Percentiles rank a stretch among this genome's conserved stretches.
phyloP scores from a whole-genome alignment of 2,113 vertebrate genomes.

The Malurus alboscapulatus region DNA sequence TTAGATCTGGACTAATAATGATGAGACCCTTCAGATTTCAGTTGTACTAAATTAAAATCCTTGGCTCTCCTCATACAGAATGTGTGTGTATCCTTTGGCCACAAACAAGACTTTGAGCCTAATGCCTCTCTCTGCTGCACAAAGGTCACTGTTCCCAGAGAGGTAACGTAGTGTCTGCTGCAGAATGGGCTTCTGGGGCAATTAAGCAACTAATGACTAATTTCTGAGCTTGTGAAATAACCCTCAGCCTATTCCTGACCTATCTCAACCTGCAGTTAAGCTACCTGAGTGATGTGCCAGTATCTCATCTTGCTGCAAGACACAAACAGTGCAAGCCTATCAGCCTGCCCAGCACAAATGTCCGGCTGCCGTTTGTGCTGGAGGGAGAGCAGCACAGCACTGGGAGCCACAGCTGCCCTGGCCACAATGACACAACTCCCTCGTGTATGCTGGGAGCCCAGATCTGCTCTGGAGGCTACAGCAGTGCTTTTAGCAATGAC shows the following conservation, averaged over 20 bases:
- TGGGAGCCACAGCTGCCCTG: fast-evolving
- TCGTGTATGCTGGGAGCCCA: background rate
- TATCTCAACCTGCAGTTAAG: background rate
- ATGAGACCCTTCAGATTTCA: background rate
- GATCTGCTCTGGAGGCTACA: background rate
- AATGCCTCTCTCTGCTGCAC: background rate
- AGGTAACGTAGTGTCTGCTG: background rate
- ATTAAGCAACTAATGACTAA: background rate
- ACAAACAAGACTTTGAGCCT: background rate
- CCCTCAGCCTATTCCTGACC: background rate
- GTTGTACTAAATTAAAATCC: background rate
- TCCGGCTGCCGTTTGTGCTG: fast-evolving
- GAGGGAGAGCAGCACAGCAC: background rate
- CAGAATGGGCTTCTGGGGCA: background rate
- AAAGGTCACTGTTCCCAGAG: background rate
- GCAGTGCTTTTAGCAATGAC: background rate
- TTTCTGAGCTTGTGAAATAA: background rate
- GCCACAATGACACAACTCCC: background rate
- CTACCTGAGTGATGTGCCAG: background rate
- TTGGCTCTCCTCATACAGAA: background rate
- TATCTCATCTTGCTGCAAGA: background rate
- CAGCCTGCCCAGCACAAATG: background rate
- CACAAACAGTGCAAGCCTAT: background rate
- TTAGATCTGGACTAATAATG: background rate
- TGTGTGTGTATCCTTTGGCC: background rate